Evolutionary conservation across 2,797 vertebrate genomes (phyloP).

Genomic region (Tachyglossus aculeatus): DNA sequence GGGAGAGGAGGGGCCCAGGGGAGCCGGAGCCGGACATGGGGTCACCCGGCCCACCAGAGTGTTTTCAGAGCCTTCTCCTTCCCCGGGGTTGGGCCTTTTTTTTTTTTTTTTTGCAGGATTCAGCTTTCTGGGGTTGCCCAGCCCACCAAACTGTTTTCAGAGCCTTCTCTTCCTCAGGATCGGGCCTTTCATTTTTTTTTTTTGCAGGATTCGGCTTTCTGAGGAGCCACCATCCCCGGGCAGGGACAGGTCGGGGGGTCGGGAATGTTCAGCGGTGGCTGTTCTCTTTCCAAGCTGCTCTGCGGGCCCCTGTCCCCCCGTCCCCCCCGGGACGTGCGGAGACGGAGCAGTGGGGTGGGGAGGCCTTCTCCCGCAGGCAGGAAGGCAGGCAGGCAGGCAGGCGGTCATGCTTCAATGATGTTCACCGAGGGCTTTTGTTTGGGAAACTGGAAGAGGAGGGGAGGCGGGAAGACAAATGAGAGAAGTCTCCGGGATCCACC

Average conservation of each 20-base stretch:
- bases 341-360: conserved; percentile 31
- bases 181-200: conserved; percentile 26
- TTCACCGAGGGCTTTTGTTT: conserved; percentile 87
- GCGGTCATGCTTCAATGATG: conserved; percentile 87
- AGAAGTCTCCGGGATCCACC: conserved; percentile 14
- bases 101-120: conserved; percentile 16
- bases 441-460: conserved; percentile 75
- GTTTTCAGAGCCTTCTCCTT: conserved; percentile 9
- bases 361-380: conserved; percentile 58
- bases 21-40: background rate
- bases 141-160: too few species aligned
- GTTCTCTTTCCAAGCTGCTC: conserved; percentile 22
- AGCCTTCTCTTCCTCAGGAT: conserved; percentile 33
- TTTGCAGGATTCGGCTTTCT: conserved; percentile 58
- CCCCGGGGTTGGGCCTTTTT: conserved; percentile 3
- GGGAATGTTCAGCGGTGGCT: conserved; percentile 13
- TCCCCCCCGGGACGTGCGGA: conserved; percentile 22
- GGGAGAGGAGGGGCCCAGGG: background rate
- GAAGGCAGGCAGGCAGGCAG: conserved; percentile 45
- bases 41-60: background rate
- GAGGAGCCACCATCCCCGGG: conserved; percentile 51
- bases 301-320: conserved; percentile 37
- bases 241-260: conserved; percentile 26
- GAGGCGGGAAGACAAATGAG: conserved; percentile 23
- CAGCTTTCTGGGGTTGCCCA: conserved; percentile 47